Evolutionary conservation across 1,140 invertebrate genomes (phyloP).

Genomic region (Nephila pilipes): DNA sequence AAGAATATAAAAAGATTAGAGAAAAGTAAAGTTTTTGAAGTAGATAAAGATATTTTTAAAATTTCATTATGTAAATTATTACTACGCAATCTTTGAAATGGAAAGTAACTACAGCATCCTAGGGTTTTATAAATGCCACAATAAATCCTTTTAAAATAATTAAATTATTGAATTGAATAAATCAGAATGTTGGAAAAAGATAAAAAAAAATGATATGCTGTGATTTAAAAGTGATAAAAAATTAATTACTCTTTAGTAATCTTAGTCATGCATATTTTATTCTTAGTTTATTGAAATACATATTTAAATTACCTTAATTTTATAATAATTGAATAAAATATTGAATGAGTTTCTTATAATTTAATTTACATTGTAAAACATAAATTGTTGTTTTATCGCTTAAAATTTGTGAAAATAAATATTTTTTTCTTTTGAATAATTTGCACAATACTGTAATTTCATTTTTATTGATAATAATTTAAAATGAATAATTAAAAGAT

Average conservation of each 20-base stretch:
- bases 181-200: no score
- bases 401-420: no score
- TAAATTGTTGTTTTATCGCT: no score
- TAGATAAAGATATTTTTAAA: background rate
- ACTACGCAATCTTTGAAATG: background rate
- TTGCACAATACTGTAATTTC: background rate
- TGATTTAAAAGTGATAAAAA: background rate
- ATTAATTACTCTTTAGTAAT: background rate
- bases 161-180: no score
- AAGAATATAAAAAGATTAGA: background rate
- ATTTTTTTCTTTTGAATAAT: background rate
- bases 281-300: background rate
- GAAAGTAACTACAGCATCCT: background rate
- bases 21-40: background rate
- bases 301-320: no score
- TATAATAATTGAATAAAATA: no score
- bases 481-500: background rate
- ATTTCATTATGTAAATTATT: background rate
- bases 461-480: background rate
- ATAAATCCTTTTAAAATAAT: background rate
- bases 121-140: background rate
- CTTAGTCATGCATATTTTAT: background rate
- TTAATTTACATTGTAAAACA: no score
- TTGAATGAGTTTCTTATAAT: no score
- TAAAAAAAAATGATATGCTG: no score